Percentiles rank a stretch among this genome's conserved stretches.
These are phyloP conservation scores for Hippocampus guttulatus DNA, from an alignment of 2,113 vertebrate genomes.

Conservation along the genomic window DNA sequence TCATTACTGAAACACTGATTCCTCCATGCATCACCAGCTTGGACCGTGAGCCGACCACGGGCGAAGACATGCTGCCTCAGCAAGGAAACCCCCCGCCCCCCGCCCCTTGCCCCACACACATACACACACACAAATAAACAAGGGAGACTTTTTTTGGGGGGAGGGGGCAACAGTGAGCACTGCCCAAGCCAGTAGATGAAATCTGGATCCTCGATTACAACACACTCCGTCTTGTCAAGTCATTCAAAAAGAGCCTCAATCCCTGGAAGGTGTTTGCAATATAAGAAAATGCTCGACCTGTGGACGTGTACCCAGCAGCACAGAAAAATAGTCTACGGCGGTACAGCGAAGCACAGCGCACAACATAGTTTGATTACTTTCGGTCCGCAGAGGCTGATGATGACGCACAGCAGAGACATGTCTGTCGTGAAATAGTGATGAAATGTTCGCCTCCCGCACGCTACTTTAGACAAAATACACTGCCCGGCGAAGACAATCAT, in stretches of 20 bases:
- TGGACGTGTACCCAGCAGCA: neutral
- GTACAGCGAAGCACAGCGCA: conserved; percentile 1
- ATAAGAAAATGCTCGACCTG: neutral
- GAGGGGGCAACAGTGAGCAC: neutral
- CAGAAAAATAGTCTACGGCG: conserved; percentile 6
- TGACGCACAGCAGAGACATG: conserved; percentile 31
- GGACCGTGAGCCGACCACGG: conserved; percentile 29
- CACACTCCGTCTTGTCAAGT: conserved; percentile 14
- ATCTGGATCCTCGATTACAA: conserved; percentile 8
- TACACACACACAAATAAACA: conserved; percentile 8
- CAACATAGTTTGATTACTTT: neutral
- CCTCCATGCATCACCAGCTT: conserved; percentile 59
- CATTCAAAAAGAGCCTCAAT: conserved; percentile 5
- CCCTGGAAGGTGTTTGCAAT: conserved; percentile 3
- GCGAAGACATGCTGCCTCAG: conserved; percentile 55
- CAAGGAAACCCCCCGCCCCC: conserved; percentile 24
- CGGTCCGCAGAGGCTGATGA: conserved; percentile 32
- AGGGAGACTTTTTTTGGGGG: neutral
- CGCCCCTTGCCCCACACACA: neutral
- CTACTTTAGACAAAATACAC: conserved; percentile 2
- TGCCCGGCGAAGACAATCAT: neutral
- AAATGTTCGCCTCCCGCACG: conserved; percentile 33
- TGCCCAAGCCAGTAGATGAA: conserved; percentile 8
- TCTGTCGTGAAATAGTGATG: conserved; percentile 42
- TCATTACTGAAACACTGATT: conserved; percentile 62